Evolutionary conservation across 2,888 invertebrate species (phyloP), one percentile per base, ranked within the genome.

Genomic region (Tetramorium bicarinatum): DNA sequence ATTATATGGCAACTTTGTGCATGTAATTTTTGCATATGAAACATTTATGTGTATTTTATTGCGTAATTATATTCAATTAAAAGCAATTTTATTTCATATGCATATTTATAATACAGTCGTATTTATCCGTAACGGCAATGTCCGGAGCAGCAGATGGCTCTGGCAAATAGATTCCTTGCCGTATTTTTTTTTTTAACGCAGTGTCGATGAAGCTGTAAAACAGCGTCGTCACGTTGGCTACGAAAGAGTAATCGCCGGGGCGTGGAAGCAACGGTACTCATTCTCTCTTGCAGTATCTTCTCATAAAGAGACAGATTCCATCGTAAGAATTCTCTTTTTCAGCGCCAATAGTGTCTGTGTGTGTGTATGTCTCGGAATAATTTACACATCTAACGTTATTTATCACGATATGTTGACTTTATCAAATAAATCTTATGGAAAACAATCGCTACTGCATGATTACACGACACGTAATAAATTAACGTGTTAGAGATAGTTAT

Each of bases 201-300:
- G n/a, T 13, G 34, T 9, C 83, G 72, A 84, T 76, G 79, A 82
- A 87, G 85, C 84, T 75, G 75, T 66, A 75, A 84, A 88, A 85
- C 56, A 76, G 84, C 80, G 80, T 77, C 81, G 85, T 86, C 83
- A 82, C 69, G 82, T 38, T 41, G 67, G 13, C 81, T 69, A 75
- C 81, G 82, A 88, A 88, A 85, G 85, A 88, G 81, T 87, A 76
- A 67, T 62, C 49, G 64, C 34, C 49, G 21, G n/a, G n/a, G n/a
- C n/a, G n/a, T n/a, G n/a, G 85, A 83, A 64, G 83, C 90, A 88
- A 89, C 88, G 90, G 91, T 88, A 90, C 80, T 79, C 74, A 67
- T 84, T 76, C 62, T 38, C 49, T 49, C 49, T 84, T 64, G 49
- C 49, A 84, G 84, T 82, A 87, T 87, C 86, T 89, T 84, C 75